Percentiles rank a stretch among this genome's conserved stretches.
Evolutionary conservation across 2,888 invertebrate genomes (phyloP).

Genomic region (Euzetes globulus): DNA sequence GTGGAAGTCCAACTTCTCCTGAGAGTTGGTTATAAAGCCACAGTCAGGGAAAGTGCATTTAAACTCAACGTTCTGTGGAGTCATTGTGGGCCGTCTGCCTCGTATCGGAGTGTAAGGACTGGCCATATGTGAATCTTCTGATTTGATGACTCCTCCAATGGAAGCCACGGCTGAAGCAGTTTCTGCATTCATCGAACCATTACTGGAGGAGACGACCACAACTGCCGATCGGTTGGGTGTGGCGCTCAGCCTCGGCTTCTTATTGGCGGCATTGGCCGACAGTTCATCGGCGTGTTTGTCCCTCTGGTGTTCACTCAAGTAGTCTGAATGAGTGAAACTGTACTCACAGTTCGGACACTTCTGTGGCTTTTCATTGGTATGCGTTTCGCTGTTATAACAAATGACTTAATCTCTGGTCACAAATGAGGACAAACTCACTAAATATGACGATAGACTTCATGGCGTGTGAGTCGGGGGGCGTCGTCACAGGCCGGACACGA

Average conservation of each 20-base stretch:
- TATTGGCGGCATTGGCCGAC: neutral
- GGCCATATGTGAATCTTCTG: neutral
- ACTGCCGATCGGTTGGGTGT: neutral
- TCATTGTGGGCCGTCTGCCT: neutral
- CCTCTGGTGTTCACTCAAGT: slow-evolving; percentile 20
- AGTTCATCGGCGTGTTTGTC: slow-evolving; percentile 28
- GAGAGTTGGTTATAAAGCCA: slow-evolving; percentile 26
- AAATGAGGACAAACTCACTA: slow-evolving; percentile 15
- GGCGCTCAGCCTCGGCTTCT: neutral
- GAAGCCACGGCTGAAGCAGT: neutral
- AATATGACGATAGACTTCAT: slow-evolving; percentile 34
- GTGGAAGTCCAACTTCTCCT: slow-evolving; percentile 30
- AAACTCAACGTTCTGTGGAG: neutral
- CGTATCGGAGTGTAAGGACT: slow-evolving; percentile 11
- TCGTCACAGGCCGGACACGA: slow-evolving; percentile 33
- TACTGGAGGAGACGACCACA: slow-evolving; percentile 8
- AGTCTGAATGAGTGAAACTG: slow-evolving; percentile 29
- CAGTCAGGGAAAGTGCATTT: slow-evolving; percentile 33
- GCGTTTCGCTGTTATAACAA: slow-evolving; percentile 20
- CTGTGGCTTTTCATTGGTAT: slow-evolving; percentile 33
- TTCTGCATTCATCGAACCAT: neutral
- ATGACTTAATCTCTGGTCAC: neutral
- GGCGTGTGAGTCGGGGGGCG: slow-evolving; percentile 21
- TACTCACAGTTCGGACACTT: slow-evolving; percentile 33
- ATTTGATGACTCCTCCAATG: neutral